phyloP scores from a whole-genome alignment of 1,140 invertebrate genomes.

The Drosophila pectinifera region DNA sequence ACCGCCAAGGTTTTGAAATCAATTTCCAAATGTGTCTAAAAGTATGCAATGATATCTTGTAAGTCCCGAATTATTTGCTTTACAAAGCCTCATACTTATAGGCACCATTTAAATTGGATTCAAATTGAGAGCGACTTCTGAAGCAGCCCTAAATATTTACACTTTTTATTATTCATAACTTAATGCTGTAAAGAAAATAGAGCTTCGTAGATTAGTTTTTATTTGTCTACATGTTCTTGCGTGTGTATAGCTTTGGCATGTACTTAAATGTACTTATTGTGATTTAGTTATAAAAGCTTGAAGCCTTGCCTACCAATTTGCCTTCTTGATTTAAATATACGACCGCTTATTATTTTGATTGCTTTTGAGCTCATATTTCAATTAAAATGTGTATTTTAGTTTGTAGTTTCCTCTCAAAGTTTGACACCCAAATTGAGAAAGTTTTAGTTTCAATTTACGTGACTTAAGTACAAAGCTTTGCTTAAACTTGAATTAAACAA shows the following conservation, averaged over 20 bases:
- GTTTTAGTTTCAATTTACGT: background rate
- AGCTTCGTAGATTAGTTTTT: slow-evolving; percentile 14
- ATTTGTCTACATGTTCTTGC: slow-evolving; percentile 11
- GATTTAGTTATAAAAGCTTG: background rate
- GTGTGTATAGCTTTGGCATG: slow-evolving; percentile 40
- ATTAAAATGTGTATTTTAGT: background rate
- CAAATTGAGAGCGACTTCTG: background rate
- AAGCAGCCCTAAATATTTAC: background rate
- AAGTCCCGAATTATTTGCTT: background rate
- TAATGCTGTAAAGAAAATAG: background rate
- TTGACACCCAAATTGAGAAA: background rate
- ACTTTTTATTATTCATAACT: no score
- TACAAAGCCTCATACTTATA: background rate
- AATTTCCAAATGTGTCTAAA: background rate
- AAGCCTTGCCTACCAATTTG: slow-evolving; percentile 9
- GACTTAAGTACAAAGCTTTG: background rate
- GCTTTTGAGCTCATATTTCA: background rate
- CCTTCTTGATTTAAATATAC: slow-evolving; percentile 4
- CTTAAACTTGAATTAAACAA: background rate
- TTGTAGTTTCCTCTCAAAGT: background rate
- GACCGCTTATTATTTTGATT: slow-evolving; percentile 1
- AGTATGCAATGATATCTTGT: background rate
- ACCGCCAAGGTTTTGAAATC: no score
- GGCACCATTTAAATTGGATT: background rate
- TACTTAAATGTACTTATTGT: slow-evolving; percentile 22